Conservation (phyloP, 1,140 invertebrate genomes). For the Mercenaria mercenaria region DNA sequence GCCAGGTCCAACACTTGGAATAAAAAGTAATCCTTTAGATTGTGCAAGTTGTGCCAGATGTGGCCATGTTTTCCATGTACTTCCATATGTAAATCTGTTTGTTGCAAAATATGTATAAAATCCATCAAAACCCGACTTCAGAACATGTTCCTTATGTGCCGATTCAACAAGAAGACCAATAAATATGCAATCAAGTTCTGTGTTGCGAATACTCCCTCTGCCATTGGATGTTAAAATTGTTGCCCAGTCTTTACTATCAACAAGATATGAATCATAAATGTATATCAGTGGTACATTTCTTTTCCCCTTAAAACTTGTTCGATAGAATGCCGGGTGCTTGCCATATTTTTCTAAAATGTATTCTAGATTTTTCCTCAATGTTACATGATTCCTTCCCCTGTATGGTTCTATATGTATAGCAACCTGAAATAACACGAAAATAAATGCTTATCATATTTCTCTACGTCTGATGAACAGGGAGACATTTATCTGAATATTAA, state of each 20-base stretch:
- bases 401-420: constrained; percentile 87
- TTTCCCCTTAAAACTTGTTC: constrained; percentile 67
- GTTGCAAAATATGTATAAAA: constrained; percentile 88
- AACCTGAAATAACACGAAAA: constrained; percentile 75
- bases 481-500: too few relatives aligned
- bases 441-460: neutral
- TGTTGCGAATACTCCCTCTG: constrained; percentile 82
- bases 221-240: constrained; percentile 81
- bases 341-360: constrained; percentile 86
- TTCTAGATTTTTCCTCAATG: constrained; percentile 81
- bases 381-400: constrained; percentile 82
- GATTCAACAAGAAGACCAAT: constrained; percentile 86
- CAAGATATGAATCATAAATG: constrained; percentile 87
- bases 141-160: constrained; percentile 80
- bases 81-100: constrained; percentile 86
- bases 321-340: constrained; percentile 86
- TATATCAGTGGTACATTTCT: constrained; percentile 86
- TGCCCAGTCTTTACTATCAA: constrained; percentile 82
- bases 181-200: constrained; percentile 86
- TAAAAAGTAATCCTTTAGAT: constrained; percentile 84
- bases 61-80: constrained; percentile 85
- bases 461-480: too few relatives aligned
- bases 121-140: constrained; percentile 86
- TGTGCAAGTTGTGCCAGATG: constrained; percentile 82
- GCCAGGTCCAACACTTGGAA: constrained; percentile 87